phyloP scores from a whole-genome alignment of 2,797 vertebrate species.

The Neostethus bicornis region DNA sequence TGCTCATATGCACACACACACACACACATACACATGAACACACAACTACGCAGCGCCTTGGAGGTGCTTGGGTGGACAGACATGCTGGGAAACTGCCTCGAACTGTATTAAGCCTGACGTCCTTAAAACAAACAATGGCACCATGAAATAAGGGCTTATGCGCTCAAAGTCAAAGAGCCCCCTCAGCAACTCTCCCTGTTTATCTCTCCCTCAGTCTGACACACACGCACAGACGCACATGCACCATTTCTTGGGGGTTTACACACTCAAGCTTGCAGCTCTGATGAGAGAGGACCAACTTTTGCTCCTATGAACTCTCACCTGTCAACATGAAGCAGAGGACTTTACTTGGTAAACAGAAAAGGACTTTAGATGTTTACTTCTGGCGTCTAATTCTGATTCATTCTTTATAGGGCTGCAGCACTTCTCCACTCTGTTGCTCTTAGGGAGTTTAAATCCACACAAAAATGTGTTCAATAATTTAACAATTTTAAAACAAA shows the following conservation, averaged over 20 bases:
- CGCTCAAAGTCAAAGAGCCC: conserved; percentile 77
- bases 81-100: conserved; percentile 69
- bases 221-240: conserved; percentile 27
- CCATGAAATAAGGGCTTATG: conserved; percentile 78
- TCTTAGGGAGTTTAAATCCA: conserved; percentile 11
- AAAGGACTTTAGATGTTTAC: conserved; percentile 74
- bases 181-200: conserved; percentile 66
- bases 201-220: conserved; percentile 64
- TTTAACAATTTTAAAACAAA: not conserved
- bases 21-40: conserved; percentile 17
- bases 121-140: conserved; percentile 80
- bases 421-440: conserved; percentile 5
- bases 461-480: conserved; percentile 22
- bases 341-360: conserved; percentile 78
- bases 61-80: conserved; percentile 74
- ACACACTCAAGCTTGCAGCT: conserved; percentile 54
- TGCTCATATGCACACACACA: not conserved
- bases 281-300: conserved; percentile 60
- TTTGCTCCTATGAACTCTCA: conserved; percentile 75
- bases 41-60: conserved; percentile 61
- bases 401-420: conserved; percentile 37
- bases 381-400: conserved; percentile 54
- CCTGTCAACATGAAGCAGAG: conserved; percentile 75
- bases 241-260: conserved; percentile 62
- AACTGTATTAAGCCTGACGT: conserved; percentile 76